These are phyloP conservation scores for Tineola bisselliella DNA, from an alignment of 2,888 invertebrate species.

Conservation along the genomic window DNA sequence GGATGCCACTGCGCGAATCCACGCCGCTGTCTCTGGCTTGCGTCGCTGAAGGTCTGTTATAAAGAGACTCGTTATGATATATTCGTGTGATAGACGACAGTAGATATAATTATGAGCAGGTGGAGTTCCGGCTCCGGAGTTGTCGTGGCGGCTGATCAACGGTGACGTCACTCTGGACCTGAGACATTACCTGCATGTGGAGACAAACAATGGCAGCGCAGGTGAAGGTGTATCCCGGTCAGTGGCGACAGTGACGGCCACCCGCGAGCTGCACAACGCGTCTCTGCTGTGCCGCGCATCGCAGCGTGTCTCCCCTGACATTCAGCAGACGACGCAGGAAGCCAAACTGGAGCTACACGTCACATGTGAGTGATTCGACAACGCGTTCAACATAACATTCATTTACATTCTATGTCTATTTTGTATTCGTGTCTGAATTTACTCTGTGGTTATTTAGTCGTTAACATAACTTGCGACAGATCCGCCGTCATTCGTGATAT, in stretches of 20 bases:
- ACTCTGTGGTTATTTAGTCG: no score
- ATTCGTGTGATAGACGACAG: no score
- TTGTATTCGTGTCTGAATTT: no score
- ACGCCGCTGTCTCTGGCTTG: slow-evolving; percentile 84
- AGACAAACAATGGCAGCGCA: slow-evolving; percentile 59
- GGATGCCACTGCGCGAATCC: slow-evolving; percentile 88
- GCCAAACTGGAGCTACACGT: slow-evolving; percentile 58
- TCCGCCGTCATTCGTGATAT: slow-evolving; percentile 92
- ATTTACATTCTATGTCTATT: no score
- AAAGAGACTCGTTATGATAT: no score
- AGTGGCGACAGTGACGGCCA: slow-evolving; percentile 76
- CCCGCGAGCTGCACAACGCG: slow-evolving; percentile 87
- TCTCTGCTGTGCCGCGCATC: slow-evolving; percentile 83
- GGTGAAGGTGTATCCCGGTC: slow-evolving; percentile 54
- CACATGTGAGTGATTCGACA: slow-evolving; percentile 58
- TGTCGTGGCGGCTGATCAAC: slow-evolving; percentile 64
- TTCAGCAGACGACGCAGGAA: slow-evolving; percentile 26
- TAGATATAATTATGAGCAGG: slow-evolving; percentile 62
- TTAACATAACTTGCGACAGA: slow-evolving; percentile 70
- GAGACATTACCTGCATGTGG: slow-evolving; percentile 62
- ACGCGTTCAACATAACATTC: no score
- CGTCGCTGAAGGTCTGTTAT: slow-evolving; percentile 88
- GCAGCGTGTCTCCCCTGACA: slow-evolving; percentile 71
- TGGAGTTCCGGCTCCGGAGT: slow-evolving; percentile 71
- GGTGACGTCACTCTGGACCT: slow-evolving; percentile 64